Conservation (phyloP, 2,888 invertebrate genomes). For the Sphecodes monilicornis region DNA sequence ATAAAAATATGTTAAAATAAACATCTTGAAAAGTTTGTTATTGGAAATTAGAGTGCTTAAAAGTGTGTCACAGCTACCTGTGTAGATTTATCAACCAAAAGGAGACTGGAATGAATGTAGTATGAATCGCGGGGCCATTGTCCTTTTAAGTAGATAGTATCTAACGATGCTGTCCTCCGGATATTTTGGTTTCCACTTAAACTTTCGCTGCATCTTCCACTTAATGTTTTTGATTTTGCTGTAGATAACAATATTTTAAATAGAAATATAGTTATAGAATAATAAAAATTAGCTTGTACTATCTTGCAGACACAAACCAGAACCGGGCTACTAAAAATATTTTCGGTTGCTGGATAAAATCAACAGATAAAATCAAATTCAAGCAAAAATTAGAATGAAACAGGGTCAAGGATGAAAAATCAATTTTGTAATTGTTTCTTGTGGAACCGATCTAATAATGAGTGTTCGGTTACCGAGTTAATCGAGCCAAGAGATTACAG, state of each 20-base stretch:
- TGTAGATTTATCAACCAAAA: conserved; percentile 92
- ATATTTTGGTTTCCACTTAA: conserved; percentile 88
- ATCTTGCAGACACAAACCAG: conserved; percentile 41
- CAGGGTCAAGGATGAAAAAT: conserved; percentile 2
- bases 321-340: conserved; percentile 68
- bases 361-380: conserved; percentile 27
- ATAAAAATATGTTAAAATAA: not conserved
- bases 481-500: conserved; percentile 18
- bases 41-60: not conserved
- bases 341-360: conserved; percentile 70
- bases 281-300: not conserved
- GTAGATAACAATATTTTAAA: conserved; percentile 65
- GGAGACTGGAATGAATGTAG: conserved; percentile 88
- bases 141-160: conserved; percentile 91
- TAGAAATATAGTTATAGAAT: conserved; percentile 15
- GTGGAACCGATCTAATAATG: conserved; percentile 66
- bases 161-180: conserved; percentile 91
- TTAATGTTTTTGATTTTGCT: conserved; percentile 86
- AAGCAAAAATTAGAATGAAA: not conserved
- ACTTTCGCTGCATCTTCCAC: conserved; percentile 85
- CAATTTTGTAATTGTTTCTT: conserved; percentile 22
- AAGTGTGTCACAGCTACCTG: conserved; percentile 86
- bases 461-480: conserved; percentile 64
- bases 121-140: conserved; percentile 91
- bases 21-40: not conserved